Percentiles rank a stretch among this genome's conserved stretches.
phyloP scores from a whole-genome alignment of 2,888 invertebrate species.

The Anarsia innoxiella region DNA sequence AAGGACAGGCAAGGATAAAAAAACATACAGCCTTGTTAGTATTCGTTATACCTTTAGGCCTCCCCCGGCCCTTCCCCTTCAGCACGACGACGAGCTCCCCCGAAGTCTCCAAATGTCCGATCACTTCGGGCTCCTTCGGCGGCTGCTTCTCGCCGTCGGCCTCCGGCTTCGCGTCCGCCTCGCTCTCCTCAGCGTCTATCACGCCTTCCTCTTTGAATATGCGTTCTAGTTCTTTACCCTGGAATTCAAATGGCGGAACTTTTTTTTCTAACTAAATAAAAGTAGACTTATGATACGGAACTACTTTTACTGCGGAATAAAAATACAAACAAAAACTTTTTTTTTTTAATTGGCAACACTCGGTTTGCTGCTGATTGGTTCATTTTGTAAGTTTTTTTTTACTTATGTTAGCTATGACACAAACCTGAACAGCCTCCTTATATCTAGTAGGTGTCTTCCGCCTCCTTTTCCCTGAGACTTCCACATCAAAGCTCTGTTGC shows the following conservation, averaged over 20 bases:
- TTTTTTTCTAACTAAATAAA: no score
- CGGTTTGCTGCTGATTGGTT: no score
- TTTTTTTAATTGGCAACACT: no score
- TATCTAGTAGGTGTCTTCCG: conserved; percentile 79
- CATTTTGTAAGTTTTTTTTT: background rate
- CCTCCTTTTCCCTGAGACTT: conserved; percentile 75
- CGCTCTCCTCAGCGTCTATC: conserved; percentile 76
- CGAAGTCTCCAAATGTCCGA: conserved; percentile 79
- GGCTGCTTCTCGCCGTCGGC: conserved; percentile 20
- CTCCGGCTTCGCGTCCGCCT: conserved; percentile 41
- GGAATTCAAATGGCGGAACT: no score
- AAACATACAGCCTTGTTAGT: no score
- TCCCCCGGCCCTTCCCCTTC: conserved; percentile 70
- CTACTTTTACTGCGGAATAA: no score
- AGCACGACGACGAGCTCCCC: conserved; percentile 79
- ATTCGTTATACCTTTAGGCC: conserved; percentile 67
- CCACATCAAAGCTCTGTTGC: conserved; percentile 39
- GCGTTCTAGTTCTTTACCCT: conserved; percentile 84
- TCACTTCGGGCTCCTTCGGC: conserved; percentile 69
- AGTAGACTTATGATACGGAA: no score
- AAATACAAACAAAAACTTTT: no score
- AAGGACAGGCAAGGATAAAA: no score
- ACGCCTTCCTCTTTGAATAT: conserved; percentile 84
- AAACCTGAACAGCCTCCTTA: conserved; percentile 77
- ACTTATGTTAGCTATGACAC: background rate